Conservation (phyloP, 2,797 vertebrate genomes). For the Hemitrygon akajei region DNA sequence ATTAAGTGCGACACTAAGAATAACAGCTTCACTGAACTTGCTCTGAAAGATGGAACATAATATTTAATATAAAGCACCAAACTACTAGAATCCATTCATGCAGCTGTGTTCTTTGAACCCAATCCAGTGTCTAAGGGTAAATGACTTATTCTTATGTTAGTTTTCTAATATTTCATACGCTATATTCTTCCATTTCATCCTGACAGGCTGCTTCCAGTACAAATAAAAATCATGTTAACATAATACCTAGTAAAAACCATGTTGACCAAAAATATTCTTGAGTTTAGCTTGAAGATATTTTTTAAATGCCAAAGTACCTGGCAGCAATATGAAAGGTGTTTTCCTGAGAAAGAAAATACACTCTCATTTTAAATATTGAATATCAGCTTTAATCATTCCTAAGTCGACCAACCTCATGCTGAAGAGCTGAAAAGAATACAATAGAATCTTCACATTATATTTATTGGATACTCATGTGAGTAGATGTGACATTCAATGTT, state of each 20-base stretch:
- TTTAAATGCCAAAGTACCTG: background rate
- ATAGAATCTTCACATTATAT: constrained; percentile 4
- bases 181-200: background rate
- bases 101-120: constrained; percentile 13
- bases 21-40: background rate
- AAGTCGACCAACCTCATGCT: background rate
- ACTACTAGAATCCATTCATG: background rate
- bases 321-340: constrained; percentile 18
- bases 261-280: background rate
- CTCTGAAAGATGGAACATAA: constrained; percentile 20
- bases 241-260: constrained; percentile 13
- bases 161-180: constrained; percentile 1
- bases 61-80: background rate
- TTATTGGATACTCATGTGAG: constrained; percentile 10
- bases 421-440: background rate
- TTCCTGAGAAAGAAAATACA: constrained; percentile 16
- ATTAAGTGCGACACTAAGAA: background rate
- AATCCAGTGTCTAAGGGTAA: constrained; percentile 12
- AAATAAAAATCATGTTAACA: constrained; percentile 27
- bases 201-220: constrained; percentile 4
- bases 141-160: background rate
- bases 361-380: background rate
- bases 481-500: background rate
- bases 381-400: background rate
- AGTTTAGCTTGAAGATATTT: background rate